phyloP scores from a whole-genome alignment of 2,888 invertebrate genomes.

The Patella ulyssiponensis region DNA sequence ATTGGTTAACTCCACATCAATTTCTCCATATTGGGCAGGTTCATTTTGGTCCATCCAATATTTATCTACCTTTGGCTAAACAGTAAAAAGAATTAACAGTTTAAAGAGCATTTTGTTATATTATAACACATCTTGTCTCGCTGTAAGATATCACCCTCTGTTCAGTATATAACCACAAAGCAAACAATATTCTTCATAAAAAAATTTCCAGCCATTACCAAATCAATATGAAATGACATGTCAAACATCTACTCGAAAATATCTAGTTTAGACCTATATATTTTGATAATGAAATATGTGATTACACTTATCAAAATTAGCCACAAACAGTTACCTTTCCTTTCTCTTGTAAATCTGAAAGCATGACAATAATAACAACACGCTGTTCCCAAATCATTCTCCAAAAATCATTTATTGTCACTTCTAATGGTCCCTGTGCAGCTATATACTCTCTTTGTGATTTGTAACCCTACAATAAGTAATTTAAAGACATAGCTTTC shows the following conservation, averaged over 20 bases:
- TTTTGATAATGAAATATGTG: too few species aligned
- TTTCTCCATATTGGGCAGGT: conserved; percentile 54
- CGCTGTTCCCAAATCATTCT: conserved; percentile 82
- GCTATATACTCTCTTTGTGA: conserved; percentile 81
- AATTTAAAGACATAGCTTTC: background rate
- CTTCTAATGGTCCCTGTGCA: conserved; percentile 81
- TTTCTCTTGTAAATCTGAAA: conserved; percentile 80
- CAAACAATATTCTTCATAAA: too few species aligned
- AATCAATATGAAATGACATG: too few species aligned
- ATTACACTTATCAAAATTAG: too few species aligned
- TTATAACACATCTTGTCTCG: background rate
- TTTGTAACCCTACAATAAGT: conserved; percentile 76
- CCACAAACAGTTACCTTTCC: conserved; percentile 75
- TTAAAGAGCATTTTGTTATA: background rate
- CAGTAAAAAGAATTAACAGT: background rate
- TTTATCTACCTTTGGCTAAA: conserved; percentile 57
- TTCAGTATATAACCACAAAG: too few species aligned
- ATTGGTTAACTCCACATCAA: conserved; percentile 53
- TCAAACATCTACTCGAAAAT: too few species aligned
- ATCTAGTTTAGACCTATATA: too few species aligned
- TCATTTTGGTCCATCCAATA: conserved; percentile 57
- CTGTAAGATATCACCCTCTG: too few species aligned
- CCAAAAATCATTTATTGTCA: conserved; percentile 82
- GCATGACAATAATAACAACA: conserved; percentile 80
- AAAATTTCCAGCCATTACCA: too few species aligned